These are phyloP conservation scores for Anarsia innoxiella DNA, from an alignment of 2,888 invertebrate species.

Conservation along the genomic window DNA sequence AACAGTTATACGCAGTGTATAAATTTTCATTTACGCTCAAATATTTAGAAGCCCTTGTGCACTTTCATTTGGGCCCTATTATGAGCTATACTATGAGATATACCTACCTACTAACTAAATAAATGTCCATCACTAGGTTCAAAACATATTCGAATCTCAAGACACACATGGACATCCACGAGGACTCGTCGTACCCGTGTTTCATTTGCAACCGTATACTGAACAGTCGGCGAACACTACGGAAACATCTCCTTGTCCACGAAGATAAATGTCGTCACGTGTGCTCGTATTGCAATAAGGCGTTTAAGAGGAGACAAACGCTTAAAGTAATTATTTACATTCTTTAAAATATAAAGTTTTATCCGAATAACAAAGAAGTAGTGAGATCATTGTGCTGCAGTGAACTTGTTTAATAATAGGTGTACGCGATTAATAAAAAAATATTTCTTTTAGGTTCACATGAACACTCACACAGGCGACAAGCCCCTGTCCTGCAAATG, in stretches of 20 bases:
- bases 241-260: conserved; percentile 71
- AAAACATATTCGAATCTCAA: conserved; percentile 74
- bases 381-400: too few species aligned
- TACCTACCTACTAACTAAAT: too few species aligned
- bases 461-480: conserved; percentile 73
- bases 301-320: conserved; percentile 69
- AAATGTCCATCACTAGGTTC: conserved; percentile 58
- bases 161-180: conserved; percentile 74
- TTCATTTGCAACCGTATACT: conserved; percentile 68
- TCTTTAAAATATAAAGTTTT: too few species aligned
- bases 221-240: conserved; percentile 69
- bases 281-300: conserved; percentile 72
- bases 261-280: conserved; percentile 69
- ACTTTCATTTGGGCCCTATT: too few species aligned
- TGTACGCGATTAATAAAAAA: not conserved
- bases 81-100: too few species aligned
- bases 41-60: not conserved
- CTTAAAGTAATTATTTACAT: conserved; percentile 49
- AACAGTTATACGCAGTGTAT: too few species aligned
- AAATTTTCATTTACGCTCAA: not conserved
- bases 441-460: conserved; percentile 53
- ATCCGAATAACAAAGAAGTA: too few species aligned
- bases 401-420: too few species aligned
- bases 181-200: conserved; percentile 70
- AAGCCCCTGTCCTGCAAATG: conserved; percentile 73